Evolutionary conservation across 1,140 invertebrate genomes (phyloP), one percentile per base, ranked within the genome.

Genomic region (Plectrocnemia conspersa): DNA sequence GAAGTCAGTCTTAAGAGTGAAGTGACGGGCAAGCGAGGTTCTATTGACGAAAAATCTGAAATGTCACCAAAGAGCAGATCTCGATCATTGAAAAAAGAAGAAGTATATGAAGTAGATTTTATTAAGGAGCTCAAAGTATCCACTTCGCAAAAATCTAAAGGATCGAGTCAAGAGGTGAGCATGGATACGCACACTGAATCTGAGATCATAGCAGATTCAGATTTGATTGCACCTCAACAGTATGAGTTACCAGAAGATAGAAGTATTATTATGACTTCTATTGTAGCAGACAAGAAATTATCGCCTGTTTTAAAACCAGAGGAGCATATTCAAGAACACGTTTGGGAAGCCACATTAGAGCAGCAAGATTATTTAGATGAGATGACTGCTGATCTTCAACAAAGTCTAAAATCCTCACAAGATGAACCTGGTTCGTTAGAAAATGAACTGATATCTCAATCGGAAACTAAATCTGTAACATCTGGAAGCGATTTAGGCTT

Each of bases 341-440:
- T 83, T 41, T 82, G 82, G 78, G 82, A 83, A 73, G 77, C 82
- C 22, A 76, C 81, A 19, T 65, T 82, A 11, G 75, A 81, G 67
- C 75, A 79, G 63, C 68, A 73, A 52, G 69, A 70, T 45, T 66
- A 65, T n/a, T 67, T 68, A 15, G 59, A 61, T 59, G 68, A 67
- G 50, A 63, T 68, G 18, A 65, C 64, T 21, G 64, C 68, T 27
- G 66, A 68, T 19, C 58, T 67, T 29, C 64, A 63, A 13, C 66
- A 63, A 54, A 58, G 63, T 16, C 46, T 59, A 32, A 69, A 63
- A 44, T 52, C 49, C 6, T 41, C 61, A 66, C 54, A 54, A 54
- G 33, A 63, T 66, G 45, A 69, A 68, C 38, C 63, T 58, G 54
- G 65, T 66, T 50, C 45, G 27, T 29, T 56, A 59, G 53, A 66